Conservation (phyloP, 2,113 vertebrate genomes). For the Malurus elegans region DNA sequence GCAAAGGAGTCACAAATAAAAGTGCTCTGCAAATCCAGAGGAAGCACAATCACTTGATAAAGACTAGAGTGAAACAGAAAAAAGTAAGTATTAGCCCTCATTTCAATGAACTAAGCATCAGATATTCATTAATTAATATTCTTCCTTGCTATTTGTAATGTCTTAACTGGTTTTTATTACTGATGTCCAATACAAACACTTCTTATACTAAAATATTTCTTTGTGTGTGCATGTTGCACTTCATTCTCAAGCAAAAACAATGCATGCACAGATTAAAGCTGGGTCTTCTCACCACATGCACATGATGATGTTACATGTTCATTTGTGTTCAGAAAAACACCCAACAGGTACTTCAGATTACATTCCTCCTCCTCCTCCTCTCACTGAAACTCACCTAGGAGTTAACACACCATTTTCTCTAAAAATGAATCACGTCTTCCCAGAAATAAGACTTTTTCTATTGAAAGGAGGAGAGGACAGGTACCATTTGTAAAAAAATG, state of each 20-base stretch:
- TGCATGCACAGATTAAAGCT: background rate
- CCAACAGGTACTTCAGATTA: background rate
- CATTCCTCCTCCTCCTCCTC: background rate
- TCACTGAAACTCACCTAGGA: background rate
- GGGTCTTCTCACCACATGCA: background rate
- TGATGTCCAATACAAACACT: rapidly evolving
- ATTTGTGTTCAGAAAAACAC: background rate
- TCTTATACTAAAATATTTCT: background rate
- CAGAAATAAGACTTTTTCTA: background rate
- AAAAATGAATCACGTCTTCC: background rate
- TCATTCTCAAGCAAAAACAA: background rate
- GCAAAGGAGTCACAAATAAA: conserved; percentile 83
- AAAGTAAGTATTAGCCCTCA: conserved; percentile 2
- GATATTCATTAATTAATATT: background rate
- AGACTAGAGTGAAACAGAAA: conserved; percentile 74
- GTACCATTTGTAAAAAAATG: background rate
- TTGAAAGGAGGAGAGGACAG: background rate
- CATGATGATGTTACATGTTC: background rate
- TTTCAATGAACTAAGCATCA: background rate
- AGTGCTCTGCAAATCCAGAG: conserved; percentile 70
- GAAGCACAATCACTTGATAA: conserved; percentile 92
- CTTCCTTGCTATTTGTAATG: background rate
- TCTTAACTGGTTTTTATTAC: background rate
- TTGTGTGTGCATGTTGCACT: rapidly evolving
- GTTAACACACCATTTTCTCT: background rate